Conservation (phyloP, 2,797 vertebrate genomes). For the Luscinia megarhynchos region DNA sequence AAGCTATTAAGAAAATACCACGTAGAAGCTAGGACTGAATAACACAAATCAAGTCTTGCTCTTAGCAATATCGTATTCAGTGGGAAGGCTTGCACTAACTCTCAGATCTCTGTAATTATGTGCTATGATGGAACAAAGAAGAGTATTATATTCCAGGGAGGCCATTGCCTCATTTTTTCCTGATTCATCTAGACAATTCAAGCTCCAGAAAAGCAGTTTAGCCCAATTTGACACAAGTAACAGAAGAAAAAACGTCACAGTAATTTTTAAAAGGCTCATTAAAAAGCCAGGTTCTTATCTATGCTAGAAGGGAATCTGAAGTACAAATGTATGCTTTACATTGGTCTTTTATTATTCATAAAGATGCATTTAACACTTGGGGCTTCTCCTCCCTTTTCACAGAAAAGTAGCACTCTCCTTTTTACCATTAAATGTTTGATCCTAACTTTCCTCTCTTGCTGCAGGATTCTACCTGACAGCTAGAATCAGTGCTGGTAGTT, state of each 20-base stretch:
- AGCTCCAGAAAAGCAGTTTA: constrained; percentile 63
- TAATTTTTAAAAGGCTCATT: constrained; percentile 66
- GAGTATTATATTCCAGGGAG: constrained; percentile 43
- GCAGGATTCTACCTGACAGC: constrained; percentile 59
- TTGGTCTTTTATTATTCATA: constrained; percentile 66
- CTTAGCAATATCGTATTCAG: constrained; percentile 16
- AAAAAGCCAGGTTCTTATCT: constrained; percentile 52
- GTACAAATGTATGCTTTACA: constrained; percentile 60
- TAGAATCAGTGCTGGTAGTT: constrained; percentile 42
- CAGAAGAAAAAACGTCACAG: constrained; percentile 23
- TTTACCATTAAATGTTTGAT: constrained; percentile 55
- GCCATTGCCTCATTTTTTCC: constrained; percentile 38
- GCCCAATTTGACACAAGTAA: constrained; percentile 44
- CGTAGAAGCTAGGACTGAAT: neutral
- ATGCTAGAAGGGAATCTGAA: constrained; percentile 59
- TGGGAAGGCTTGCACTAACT: neutral
- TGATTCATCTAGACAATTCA: constrained; percentile 56
- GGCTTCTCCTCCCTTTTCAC: constrained; percentile 59
- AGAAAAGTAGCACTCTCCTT: constrained; percentile 42
- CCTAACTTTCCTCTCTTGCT: constrained; percentile 61
- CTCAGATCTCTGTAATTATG: constrained; percentile 28
- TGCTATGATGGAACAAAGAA: constrained; percentile 33
- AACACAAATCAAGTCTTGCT: constrained; percentile 5
- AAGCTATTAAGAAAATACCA: neutral
- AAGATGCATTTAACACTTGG: constrained; percentile 67